Evolutionary conservation across 2,797 vertebrate genomes (phyloP).

Genomic region (Ficedula albicollis): DNA sequence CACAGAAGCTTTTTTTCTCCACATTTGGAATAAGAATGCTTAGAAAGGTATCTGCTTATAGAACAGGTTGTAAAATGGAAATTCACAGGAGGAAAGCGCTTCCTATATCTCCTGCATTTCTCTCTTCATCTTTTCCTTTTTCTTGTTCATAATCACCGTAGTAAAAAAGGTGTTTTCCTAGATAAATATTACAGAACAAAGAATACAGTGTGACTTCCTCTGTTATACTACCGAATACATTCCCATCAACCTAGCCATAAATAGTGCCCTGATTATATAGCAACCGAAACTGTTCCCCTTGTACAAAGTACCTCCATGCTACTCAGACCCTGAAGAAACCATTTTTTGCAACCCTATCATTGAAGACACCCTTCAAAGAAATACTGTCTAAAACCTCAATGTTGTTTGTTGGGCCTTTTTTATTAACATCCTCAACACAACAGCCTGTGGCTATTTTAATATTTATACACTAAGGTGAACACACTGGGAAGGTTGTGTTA

Average conservation of each 20-base stretch:
- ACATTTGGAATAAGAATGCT: conserved; percentile 31
- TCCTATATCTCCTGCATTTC: not conserved
- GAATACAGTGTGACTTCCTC: not conserved
- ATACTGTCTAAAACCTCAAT: not conserved
- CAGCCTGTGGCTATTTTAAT: not conserved
- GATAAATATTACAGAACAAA: not conserved
- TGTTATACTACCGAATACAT: not conserved
- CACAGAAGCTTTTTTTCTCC: not conserved
- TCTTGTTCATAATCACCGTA: not conserved
- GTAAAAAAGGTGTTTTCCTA: not conserved
- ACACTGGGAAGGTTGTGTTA: not conserved
- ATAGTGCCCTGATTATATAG: not conserved
- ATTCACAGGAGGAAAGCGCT: not conserved
- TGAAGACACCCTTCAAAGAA: not conserved
- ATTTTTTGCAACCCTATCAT: not conserved
- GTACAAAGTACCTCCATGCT: not conserved
- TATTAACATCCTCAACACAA: not conserved
- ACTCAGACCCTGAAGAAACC: not conserved
- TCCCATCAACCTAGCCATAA: not conserved
- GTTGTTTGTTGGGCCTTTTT: not conserved
- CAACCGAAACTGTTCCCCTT: not conserved
- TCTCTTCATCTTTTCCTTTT: not conserved
- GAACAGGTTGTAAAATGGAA: conserved; percentile 23
- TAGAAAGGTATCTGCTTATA: conserved; percentile 18
- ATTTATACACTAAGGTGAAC: not conserved